Evolutionary conservation across 2,888 invertebrate species (phyloP), one percentile per base, ranked within the genome.

Genomic region (Monoplex corrugatus): DNA sequence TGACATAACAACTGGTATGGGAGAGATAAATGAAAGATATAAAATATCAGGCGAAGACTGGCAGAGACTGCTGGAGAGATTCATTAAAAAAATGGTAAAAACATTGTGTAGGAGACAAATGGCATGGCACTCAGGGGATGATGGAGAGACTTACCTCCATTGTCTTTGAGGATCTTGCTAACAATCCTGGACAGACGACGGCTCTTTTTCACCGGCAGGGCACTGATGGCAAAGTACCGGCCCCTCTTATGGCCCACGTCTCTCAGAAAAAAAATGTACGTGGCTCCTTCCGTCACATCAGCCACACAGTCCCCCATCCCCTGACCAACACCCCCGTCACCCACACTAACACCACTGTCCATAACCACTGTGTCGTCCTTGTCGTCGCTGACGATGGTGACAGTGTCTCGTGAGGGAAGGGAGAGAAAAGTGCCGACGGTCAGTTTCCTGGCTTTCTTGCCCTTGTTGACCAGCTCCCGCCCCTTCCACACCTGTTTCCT

Each of bases 401-500:
- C 45, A n/a, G 3, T 57, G 84, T 80, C 80, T 43, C 43, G 50
- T 32, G 45, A 6, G 5, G 40, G 40, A 75, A 2, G 63, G 63
- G 6, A n/a, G 38, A 57, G 57, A 28, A 90, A 88, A 28, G 40
- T 87, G 32, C 86, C 86, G 13, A 90, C 28, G 40, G 83, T 68
- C 28, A 90, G 40, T 32, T 82, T 90, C 35, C 75, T 88, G 72
- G 75, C 35, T 40, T 40, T 43, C 8, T 84, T 72, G 63, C 87
- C 87, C n/a, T 43, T 44, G 57, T 89, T 89, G 84, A 90, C 87
- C 23, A 90, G 87, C 10, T 89, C 50, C 40, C 28, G 28, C 10
- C 90, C 90, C 44, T 90, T 90, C 78, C 87, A 83, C 28, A 87
- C 40, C n/a, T 89, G 86, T 87, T 90, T 90, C n/a, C 84, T 84